Evolutionary conservation across 2,888 invertebrate species (phyloP).

Genomic region (Lamellibrachia satsuma): DNA sequence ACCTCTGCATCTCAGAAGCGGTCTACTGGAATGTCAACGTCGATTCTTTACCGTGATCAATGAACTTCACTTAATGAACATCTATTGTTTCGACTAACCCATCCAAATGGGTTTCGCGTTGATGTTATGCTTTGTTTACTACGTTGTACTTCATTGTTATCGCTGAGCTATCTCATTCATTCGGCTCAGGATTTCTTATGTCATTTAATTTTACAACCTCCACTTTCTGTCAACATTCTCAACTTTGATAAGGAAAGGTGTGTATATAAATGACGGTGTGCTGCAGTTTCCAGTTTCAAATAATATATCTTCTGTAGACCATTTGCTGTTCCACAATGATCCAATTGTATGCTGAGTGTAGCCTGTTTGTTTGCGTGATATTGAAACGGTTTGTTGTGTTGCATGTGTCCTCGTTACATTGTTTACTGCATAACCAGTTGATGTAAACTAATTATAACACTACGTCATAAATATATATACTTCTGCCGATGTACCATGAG

Average conservation of each 20-base stretch:
- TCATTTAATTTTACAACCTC: not conserved
- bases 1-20: not conserved
- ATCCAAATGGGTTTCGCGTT: not conserved
- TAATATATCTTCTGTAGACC: not conserved
- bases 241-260: not conserved
- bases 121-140: not conserved
- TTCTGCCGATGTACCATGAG: not conserved
- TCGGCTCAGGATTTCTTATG: not conserved
- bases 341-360: not conserved
- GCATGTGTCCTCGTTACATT: not conserved
- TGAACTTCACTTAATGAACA: not conserved
- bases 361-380: not conserved
- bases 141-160: conserved; percentile 6
- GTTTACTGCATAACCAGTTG: not conserved
- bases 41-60: not conserved
- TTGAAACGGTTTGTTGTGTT: not conserved
- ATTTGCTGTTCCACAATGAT: not conserved
- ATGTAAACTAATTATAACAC: not conserved
- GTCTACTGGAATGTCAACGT: not conserved
- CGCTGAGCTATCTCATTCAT: not conserved
- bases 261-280: not conserved
- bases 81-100: not conserved
- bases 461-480: not conserved
- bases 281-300: not conserved
- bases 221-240: not conserved